phyloP scores from a whole-genome alignment of 2,797 vertebrate species.

The Vireo griseus region DNA sequence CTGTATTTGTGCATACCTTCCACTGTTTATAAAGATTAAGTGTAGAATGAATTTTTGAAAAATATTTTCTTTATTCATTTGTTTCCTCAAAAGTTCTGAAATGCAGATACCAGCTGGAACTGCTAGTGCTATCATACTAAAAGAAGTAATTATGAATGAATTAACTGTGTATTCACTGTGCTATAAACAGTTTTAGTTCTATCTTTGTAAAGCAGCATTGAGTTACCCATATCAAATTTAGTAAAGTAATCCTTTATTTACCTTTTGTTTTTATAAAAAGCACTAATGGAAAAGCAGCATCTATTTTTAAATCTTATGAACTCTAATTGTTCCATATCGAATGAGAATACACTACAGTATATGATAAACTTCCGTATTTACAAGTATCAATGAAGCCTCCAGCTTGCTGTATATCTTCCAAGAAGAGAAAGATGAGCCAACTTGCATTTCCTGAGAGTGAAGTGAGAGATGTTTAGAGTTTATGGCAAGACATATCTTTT shows the following conservation, averaged over 20 bases:
- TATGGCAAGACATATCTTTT: constrained; percentile 75
- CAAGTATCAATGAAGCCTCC: constrained; percentile 79
- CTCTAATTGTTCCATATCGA: constrained; percentile 72
- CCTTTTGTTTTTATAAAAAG: constrained; percentile 71
- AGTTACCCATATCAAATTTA: constrained; percentile 71
- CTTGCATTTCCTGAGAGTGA: constrained; percentile 86
- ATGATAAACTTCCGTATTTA: constrained; percentile 82
- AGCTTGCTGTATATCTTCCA: constrained; percentile 83
- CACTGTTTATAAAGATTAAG: neutral
- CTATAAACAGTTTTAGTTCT: constrained; percentile 62
- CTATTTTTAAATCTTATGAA: constrained; percentile 76
- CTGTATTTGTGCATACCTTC: neutral
- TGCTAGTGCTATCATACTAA: neutral
- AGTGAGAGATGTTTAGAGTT: constrained; percentile 89
- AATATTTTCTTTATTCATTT: neutral
- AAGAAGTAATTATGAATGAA: constrained; percentile 54
- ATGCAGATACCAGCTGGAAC: neutral
- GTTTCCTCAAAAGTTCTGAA: neutral
- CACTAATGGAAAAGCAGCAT: constrained; percentile 68
- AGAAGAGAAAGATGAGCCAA: constrained; percentile 81
- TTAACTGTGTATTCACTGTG: constrained; percentile 28
- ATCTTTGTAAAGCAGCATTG: constrained; percentile 67
- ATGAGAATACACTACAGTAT: constrained; percentile 65
- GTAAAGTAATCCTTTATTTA: constrained; percentile 73
- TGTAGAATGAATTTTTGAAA: neutral